Percentiles rank a stretch among this genome's conserved stretches.
phyloP scores from a whole-genome alignment of 2,888 invertebrate genomes.

The Mamestra brassicae region DNA sequence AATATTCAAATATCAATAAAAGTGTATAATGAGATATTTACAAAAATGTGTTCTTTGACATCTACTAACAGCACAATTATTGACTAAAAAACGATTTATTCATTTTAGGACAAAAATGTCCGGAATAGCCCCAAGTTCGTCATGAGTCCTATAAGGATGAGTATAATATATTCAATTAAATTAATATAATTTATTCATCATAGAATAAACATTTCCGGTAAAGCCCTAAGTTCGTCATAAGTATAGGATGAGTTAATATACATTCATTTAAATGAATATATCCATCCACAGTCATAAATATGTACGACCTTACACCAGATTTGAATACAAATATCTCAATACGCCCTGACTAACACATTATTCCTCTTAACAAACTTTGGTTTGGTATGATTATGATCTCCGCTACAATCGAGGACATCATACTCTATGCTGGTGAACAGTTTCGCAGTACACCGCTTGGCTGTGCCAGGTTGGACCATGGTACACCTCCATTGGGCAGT shows the following conservation, averaged over 20 bases:
- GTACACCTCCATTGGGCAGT: constrained; percentile 78
- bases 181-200: background rate
- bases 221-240: constrained; percentile 5
- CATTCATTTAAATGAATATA: background rate
- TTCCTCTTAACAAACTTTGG: constrained; percentile 74
- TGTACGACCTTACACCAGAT: background rate
- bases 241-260: background rate
- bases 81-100: background rate
- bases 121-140: background rate
- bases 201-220: background rate
- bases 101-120: background rate
- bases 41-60: constrained; percentile 1
- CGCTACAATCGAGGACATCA: constrained; percentile 68
- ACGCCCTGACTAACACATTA: constrained; percentile 66
- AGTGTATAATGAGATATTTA: constrained; percentile 3
- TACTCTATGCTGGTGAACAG: constrained; percentile 71
- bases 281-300: background rate
- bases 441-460: constrained; percentile 77
- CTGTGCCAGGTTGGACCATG: constrained; percentile 77
- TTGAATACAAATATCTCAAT: constrained; percentile 52
- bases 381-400: constrained; percentile 74
- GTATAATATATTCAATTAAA: background rate
- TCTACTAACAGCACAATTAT: constrained; percentile 15
- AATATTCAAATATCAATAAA: background rate
- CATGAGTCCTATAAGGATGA: background rate